phyloP scores from a whole-genome alignment of 2,113 vertebrate genomes.

The Myocastor coypus region DNA sequence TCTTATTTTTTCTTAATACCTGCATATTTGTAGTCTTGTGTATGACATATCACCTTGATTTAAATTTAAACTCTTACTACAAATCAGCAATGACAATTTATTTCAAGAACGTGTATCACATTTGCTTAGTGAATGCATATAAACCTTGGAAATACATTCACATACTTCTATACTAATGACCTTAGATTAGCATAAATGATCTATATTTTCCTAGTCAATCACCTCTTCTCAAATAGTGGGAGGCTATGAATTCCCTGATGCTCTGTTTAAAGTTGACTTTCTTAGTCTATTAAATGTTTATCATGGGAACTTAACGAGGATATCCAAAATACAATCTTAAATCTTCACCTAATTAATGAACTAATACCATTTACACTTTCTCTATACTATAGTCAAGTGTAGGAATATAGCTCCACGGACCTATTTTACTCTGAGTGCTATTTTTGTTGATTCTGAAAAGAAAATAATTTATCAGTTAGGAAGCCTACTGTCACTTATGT shows the following conservation, averaged over 20 bases:
- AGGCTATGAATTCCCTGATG: not conserved
- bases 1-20: not conserved
- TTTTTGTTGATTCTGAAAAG: not conserved
- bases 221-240: not conserved
- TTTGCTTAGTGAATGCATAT: not conserved
- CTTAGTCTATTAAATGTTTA: not conserved
- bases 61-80: conserved; percentile 39
- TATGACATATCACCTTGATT: not conserved
- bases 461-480: not conserved
- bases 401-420: not conserved
- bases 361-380: not conserved
- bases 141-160: not conserved
- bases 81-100: conserved; percentile 40
- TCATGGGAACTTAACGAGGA: conserved; percentile 33
- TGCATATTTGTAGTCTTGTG: not conserved
- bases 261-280: not conserved
- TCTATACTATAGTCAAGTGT: not conserved
- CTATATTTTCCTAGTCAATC: not conserved
- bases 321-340: conserved; percentile 20
- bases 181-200: conserved; percentile 10
- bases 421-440: not conserved
- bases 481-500: not conserved
- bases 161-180: not conserved
- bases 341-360: conserved; percentile 3
- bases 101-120: not conserved